Evolutionary conservation across 2,113 vertebrate genomes (phyloP).

Genomic region (Urocitellus parryii): DNA sequence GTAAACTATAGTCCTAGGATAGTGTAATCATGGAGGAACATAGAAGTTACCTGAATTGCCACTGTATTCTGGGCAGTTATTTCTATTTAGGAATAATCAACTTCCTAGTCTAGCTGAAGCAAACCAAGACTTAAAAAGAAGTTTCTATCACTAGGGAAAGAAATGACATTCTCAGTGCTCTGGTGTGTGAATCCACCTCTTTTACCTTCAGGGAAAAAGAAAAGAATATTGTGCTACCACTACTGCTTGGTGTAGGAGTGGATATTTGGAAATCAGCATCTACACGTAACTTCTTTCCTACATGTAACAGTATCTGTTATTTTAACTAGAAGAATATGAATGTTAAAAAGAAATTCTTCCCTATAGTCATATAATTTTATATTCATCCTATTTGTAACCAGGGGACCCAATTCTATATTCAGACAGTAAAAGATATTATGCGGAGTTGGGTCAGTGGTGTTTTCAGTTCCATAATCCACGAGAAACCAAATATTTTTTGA

Average conservation of each 20-base stretch:
- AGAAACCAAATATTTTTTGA: not conserved
- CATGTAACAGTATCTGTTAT: not conserved
- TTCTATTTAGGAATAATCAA: conserved; percentile 40
- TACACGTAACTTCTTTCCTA: not conserved
- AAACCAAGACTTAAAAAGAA: not conserved
- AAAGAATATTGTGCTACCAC: not conserved
- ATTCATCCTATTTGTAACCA: not conserved
- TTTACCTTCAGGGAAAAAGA: not conserved
- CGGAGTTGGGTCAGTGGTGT: not conserved
- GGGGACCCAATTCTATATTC: not conserved
- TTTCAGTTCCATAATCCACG: not conserved
- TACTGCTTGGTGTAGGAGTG: not conserved
- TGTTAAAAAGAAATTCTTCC: not conserved
- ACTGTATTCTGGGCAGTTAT: not conserved
- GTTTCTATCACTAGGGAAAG: not conserved
- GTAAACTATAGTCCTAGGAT: not conserved
- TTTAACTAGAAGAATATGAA: not conserved
- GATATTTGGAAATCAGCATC: not conserved
- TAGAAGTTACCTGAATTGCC: not conserved
- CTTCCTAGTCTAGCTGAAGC: not conserved
- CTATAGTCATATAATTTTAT: not conserved
- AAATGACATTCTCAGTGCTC: not conserved
- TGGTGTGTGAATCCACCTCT: not conserved
- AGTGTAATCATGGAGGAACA: not conserved
- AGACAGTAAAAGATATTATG: not conserved